These are phyloP conservation scores for Biston stratarius DNA, from an alignment of 2,888 invertebrate species.

Conservation along the genomic window DNA sequence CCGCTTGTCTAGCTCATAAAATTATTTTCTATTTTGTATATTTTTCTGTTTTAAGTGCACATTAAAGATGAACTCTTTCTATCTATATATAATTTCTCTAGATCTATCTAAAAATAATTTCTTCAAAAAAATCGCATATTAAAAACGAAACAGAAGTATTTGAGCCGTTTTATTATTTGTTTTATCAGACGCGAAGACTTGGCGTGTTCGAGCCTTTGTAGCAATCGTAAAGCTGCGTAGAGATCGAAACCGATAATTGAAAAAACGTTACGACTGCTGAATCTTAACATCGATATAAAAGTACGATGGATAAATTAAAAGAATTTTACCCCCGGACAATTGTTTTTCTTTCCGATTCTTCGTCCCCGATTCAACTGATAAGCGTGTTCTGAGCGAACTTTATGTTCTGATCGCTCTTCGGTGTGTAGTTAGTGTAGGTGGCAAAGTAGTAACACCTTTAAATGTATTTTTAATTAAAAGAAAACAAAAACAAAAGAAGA, in stretches of 20 bases:
- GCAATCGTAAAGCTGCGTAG: conserved; percentile 76
- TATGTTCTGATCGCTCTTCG: conserved; percentile 71
- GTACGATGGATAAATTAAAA: conserved; percentile 83
- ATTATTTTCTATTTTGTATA: too few relatives aligned
- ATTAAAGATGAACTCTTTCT: too few relatives aligned
- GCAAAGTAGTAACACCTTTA: conserved; percentile 60
- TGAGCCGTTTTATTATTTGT: conserved; percentile 42
- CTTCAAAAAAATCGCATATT: conserved; percentile 1
- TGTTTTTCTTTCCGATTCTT: conserved; percentile 75
- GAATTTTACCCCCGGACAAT: conserved; percentile 70
- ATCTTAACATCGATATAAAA: conserved; percentile 84
- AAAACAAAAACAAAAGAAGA: conserved; percentile 35
- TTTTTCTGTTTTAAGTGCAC: too few relatives aligned
- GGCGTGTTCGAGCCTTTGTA: conserved; percentile 70
- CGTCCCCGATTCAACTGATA: conserved; percentile 73
- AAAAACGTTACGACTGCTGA: conserved; percentile 79
- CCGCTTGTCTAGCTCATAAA: too few relatives aligned
- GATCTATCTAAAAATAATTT: too few relatives aligned
- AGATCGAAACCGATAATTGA: conserved; percentile 81
- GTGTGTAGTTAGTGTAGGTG: conserved; percentile 69
- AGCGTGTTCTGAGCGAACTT: conserved; percentile 77
- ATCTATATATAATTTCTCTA: too few relatives aligned
- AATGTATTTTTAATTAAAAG: conserved; percentile 65
- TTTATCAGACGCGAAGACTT: conserved; percentile 51
- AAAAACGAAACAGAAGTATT: conserved; percentile 19